Evolutionary conservation across 2,113 vertebrate genomes (phyloP), one percentile per base, ranked within the genome.

Genomic region (Axis porcinus): DNA sequence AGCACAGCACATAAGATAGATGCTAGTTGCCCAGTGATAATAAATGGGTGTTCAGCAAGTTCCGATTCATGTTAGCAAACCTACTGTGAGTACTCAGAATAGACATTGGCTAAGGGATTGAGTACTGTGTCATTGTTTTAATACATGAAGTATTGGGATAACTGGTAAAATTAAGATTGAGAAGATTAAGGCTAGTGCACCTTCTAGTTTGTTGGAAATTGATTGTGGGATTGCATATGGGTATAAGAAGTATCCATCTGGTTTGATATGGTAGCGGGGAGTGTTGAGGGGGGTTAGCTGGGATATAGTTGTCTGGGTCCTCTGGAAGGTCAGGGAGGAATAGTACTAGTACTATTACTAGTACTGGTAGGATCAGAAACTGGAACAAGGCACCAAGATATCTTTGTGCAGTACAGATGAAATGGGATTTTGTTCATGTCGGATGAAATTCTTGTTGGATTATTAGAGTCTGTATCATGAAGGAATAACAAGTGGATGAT

Each of bases 71-170:
- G 88, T 96, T 5, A 97, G 47, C 7, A 91, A 23, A 0, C 94
- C 81, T 67, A 43, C 76, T 25, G 74, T 45, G 36, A 95, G 47
- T 0, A 81, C 33, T 67, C 40, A 95, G 12, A 98, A 97, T 36
- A 97, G 12, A 6, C 19, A 62, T 96, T 97, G 50, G 21, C 62
- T 86, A 3, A 96, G 8, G 0, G 86, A 6, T 11, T 97, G 70
- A 96, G 95, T 58, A 50, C 82, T 16, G 54, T n/a, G 45, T 83
- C 85, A 25, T n/a, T 98, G 74, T 93, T 98, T 96, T 4, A 67
- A 70, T 27, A 67, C 86, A 3, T 92, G 89, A 7, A 97, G 36
- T 9, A 40, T 0, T 40, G 45, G 81, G 1, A 93, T 79, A 19
- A 55, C 9, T 64, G 30, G 36, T 84, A 79, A 27, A 50, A 57